Conservation (phyloP, 2,797 vertebrate species). For the Hyperoplus immaculatus region DNA sequence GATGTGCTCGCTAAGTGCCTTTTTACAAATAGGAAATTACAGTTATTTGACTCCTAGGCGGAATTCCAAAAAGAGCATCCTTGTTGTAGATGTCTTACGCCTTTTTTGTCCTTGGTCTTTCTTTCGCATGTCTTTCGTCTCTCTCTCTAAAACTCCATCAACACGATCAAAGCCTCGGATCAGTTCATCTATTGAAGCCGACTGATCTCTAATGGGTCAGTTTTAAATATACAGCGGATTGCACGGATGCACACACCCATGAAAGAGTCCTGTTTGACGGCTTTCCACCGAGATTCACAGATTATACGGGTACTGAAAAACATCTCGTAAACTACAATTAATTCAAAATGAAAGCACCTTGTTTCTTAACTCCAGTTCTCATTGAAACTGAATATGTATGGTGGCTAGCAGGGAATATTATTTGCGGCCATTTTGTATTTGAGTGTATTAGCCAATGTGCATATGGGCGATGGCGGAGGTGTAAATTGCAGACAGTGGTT, state of each 20-base stretch:
- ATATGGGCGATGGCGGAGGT: conserved; percentile 45
- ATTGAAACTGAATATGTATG: not conserved
- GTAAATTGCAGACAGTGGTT: conserved; percentile 67
- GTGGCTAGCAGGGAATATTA: not conserved
- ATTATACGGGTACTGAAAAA: not conserved
- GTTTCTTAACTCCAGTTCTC: not conserved
- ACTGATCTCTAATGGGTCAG: conserved; percentile 19
- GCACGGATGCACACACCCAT: conserved; percentile 18
- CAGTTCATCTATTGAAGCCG: conserved; percentile 9
- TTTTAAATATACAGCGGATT: conserved; percentile 36
- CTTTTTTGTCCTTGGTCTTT: conserved; percentile 25
- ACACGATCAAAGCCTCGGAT: conserved; percentile 24
- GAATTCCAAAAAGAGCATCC: conserved; percentile 51
- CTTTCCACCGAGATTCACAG: not conserved
- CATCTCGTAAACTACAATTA: not conserved
- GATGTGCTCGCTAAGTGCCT: conserved; percentile 69
- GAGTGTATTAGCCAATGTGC: conserved; percentile 9
- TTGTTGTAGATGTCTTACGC: conserved; percentile 1
- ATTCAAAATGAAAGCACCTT: conserved; percentile 18
- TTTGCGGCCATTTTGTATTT: not conserved
- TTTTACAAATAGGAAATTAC: conserved; percentile 70
- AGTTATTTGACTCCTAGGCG: conserved; percentile 61
- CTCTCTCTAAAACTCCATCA: conserved; percentile 11
- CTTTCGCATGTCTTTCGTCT: not conserved
- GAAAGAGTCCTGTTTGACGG: conserved; percentile 22